Conservation (phyloP, 2,113 vertebrate species). For the Halichoeres trimaculatus region DNA sequence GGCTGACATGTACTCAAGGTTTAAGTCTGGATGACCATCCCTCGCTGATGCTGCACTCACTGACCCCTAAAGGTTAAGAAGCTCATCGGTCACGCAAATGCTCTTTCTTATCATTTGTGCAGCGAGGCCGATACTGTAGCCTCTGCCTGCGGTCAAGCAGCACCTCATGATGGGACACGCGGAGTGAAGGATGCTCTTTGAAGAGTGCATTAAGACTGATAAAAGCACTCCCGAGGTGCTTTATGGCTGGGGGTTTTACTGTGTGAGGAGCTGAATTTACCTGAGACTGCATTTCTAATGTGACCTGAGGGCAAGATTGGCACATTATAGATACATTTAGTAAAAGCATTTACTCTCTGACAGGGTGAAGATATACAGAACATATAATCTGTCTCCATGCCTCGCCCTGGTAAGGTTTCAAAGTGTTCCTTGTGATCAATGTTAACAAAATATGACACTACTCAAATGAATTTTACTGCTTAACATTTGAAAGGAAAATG, state of each 20-base stretch:
- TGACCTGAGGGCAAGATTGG: conserved; percentile 41
- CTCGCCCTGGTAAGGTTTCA: conserved; percentile 16
- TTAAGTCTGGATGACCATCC: conserved; percentile 37
- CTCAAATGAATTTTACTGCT: conserved; percentile 14
- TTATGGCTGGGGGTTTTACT: conserved; percentile 51
- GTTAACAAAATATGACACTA: conserved; percentile 9
- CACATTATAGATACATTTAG: conserved; percentile 58
- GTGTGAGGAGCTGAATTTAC: conserved; percentile 58
- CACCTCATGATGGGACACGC: conserved; percentile 58
- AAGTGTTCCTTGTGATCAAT: conserved; percentile 24
- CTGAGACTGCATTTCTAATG: conserved; percentile 56
- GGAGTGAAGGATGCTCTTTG: conserved; percentile 68
- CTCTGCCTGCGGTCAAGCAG: conserved; percentile 69
- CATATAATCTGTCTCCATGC: conserved; percentile 19
- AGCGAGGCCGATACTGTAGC: conserved; percentile 70
- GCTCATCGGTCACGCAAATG: conserved; percentile 73
- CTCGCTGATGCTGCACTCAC: conserved; percentile 27
- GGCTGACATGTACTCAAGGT: conserved; percentile 31
- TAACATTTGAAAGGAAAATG: conserved; percentile 42
- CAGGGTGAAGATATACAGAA: conserved; percentile 32
- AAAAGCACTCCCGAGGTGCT: conserved; percentile 51
- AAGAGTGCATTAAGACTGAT: conserved; percentile 67
- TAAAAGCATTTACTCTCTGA: conserved; percentile 63
- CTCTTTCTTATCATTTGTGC: conserved; percentile 61
- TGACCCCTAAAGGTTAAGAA: conserved; percentile 73